A percentile compares a stretch with the other conserved stretches of the same genome.
Evolutionary conservation across 1,140 invertebrate genomes (phyloP).

Genomic region (Melanaphis sacchari): DNA sequence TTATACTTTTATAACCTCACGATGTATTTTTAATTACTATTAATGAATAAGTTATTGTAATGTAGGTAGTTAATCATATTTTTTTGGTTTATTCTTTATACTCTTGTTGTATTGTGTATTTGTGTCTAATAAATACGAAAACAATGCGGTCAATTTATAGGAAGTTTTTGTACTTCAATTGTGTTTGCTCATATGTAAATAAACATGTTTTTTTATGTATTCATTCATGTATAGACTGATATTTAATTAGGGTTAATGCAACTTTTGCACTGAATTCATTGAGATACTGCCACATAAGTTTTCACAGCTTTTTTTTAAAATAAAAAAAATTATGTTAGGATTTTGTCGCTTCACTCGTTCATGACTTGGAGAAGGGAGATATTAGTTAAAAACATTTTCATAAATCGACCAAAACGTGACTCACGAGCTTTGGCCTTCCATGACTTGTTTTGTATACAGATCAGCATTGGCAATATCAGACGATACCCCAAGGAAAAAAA

Average conservation of each 20-base stretch:
- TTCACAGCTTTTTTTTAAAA: not conserved
- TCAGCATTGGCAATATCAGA: not conserved
- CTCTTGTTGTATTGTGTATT: not conserved
- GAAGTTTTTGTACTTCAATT: slow-evolving; percentile 36
- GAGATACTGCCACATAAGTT: not conserved
- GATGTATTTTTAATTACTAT: not conserved
- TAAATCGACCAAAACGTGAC: slow-evolving; percentile 46
- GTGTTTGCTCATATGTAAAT: slow-evolving; percentile 5
- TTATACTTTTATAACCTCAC: not conserved
- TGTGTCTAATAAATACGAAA: not conserved
- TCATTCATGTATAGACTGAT: not conserved
- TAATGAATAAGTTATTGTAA: not conserved
- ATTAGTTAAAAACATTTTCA: slow-evolving; percentile 14
- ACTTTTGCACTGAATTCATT: not conserved
- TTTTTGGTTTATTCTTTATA: not conserved
- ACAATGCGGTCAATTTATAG: slow-evolving; percentile 18
- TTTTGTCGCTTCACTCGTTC: not conserved
- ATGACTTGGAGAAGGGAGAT: not conserved
- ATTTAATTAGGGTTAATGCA: not conserved
- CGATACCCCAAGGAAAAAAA: not conserved
- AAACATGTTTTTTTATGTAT: slow-evolving; percentile 22
- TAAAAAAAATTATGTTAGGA: not conserved
- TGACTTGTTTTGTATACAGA: slow-evolving; percentile 7
- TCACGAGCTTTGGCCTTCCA: slow-evolving; percentile 48
- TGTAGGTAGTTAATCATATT: slow-evolving; percentile 9